Evolutionary conservation across 2,113 vertebrate genomes (phyloP), one percentile per base, ranked within the genome.

Genomic region (Dicrurus megarhynchus): DNA sequence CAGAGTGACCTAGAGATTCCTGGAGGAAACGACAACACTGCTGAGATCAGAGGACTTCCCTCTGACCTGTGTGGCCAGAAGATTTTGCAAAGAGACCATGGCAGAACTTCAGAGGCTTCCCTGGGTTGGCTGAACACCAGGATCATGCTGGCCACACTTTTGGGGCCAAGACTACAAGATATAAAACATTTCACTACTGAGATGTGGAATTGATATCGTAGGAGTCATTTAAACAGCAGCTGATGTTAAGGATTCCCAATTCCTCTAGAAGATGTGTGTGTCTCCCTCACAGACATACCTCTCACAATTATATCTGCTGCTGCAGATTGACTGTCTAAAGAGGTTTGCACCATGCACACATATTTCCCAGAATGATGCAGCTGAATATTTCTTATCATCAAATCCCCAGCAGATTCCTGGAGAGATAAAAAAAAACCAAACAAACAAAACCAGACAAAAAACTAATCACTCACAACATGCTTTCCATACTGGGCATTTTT

Each of bases 331-430:
- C 93, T 98, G 96, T 99, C 98, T n/a, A 99, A 98, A 73, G 98
- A 93, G n/a, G 98, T 99, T 92, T 98, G 98, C 7, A 99, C 98
- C 63, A 91, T 98, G 86, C 99, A 99, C n/a, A 97, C 97, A 8
- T 99, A 99, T 90, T 98, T 99, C 95, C 99, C 99, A 57, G 98
- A 98, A 91, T 99, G 98, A 94, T 98, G 98, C 16, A 99, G 97
- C 90, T 99, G 98, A 94, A 99, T 98, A 81, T 99, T 99, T 94
- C 98, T 98, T 97, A 99, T 98, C 99, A 99, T 99, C 97, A 99
- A 96, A 97, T 99, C 99, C 74, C 99, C 99, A 64, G 97, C 95
- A 89, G 98, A 98, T 94, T 98, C 98, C 99, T 99, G 80, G 56
- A 85, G 92, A 97, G 63, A 86, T 33, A 3, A 69, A 84, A 28